Conservation (phyloP, 2,113 vertebrate species). For the Halichoerus grypus region DNA sequence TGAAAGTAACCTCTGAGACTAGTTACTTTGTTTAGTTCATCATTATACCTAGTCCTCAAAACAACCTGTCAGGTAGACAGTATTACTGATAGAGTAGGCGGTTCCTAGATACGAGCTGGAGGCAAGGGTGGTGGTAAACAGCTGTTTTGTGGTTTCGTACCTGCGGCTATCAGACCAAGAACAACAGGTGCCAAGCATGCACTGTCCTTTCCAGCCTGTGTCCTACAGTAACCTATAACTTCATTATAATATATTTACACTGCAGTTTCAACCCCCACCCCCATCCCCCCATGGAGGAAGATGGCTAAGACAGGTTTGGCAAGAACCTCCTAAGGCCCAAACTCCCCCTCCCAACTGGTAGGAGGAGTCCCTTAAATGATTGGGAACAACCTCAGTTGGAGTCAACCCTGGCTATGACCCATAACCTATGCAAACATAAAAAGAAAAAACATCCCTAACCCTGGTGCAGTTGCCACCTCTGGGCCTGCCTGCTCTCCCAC, state of each 20-base stretch:
- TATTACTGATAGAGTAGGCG: background rate
- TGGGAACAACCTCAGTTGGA: background rate
- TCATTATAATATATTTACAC: background rate
- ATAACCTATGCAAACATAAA: background rate
- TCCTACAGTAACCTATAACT: background rate
- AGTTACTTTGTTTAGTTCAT: background rate
- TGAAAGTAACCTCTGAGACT: background rate
- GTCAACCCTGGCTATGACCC: background rate
- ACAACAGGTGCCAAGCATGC: background rate
- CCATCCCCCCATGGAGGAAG: background rate
- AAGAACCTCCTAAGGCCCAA: background rate
- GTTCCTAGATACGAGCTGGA: background rate
- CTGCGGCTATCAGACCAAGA: background rate
- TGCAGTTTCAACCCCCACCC: background rate
- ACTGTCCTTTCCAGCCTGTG: background rate
- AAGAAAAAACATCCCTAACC: background rate
- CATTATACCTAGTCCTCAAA: background rate
- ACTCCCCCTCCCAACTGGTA: background rate
- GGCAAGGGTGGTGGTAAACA: background rate
- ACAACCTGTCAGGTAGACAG: background rate
- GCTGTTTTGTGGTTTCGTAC: background rate
- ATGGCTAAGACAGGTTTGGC: background rate
- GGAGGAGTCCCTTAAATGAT: background rate
- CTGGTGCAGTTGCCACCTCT: background rate
- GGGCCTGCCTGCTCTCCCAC: background rate